Evolutionary conservation across 2,113 vertebrate genomes (phyloP).

Genomic region (Carassius auratus): DNA sequence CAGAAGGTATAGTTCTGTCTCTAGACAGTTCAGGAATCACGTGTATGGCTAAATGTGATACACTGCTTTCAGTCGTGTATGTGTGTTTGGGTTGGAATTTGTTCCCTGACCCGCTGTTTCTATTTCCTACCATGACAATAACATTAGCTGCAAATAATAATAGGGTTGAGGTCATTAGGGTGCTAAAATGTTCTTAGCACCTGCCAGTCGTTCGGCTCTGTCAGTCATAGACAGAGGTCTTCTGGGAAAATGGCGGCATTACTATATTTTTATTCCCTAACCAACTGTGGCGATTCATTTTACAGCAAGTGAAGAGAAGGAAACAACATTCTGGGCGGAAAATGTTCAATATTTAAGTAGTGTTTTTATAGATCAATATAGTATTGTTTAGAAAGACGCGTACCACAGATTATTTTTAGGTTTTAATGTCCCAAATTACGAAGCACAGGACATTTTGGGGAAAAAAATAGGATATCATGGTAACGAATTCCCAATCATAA

Average conservation of each 20-base stretch:
- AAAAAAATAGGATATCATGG: neutral
- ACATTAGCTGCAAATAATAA: slow-evolving; percentile 58
- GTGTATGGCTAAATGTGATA: too few species aligned
- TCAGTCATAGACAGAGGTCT: slow-evolving; percentile 39
- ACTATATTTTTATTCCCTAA: neutral
- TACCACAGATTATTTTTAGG: neutral
- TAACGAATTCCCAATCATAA: neutral
- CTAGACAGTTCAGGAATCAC: too few species aligned
- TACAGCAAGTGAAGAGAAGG: too few species aligned
- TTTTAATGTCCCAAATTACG: neutral
- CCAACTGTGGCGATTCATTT: neutral
- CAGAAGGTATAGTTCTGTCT: neutral
- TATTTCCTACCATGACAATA: slow-evolving; percentile 35
- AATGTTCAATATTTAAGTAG: too few species aligned
- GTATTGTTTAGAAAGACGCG: neutral
- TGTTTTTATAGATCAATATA: neutral
- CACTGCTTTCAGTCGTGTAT: too few species aligned
- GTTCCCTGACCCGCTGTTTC: too few species aligned
- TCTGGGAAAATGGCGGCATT: slow-evolving; percentile 47
- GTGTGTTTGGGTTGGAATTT: too few species aligned
- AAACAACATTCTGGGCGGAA: too few species aligned
- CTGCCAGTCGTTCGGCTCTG: slow-evolving; percentile 55
- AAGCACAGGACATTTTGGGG: neutral
- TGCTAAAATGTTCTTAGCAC: neutral
- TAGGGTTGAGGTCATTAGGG: slow-evolving; percentile 66